These are phyloP conservation scores for Lepus oiostolus DNA, from an alignment of 2,797 vertebrate genomes.

Conservation along the genomic window DNA sequence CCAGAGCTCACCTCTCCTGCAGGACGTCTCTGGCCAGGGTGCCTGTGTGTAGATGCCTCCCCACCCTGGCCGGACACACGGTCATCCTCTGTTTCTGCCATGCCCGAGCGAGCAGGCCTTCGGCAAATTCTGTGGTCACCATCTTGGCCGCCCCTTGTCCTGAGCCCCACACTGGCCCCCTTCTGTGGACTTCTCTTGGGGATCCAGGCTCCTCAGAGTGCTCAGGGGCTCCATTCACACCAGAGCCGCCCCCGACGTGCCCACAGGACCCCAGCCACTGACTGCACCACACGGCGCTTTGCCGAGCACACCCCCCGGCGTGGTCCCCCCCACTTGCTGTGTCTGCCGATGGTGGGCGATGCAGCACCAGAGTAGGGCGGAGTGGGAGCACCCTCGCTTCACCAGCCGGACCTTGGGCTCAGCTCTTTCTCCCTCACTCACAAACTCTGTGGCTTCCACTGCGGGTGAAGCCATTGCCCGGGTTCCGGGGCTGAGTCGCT, in stretches of 20 bases:
- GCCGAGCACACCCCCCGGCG: not conserved
- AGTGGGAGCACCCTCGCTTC: no score
- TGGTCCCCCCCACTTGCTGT: not conserved
- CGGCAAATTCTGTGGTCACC: not conserved
- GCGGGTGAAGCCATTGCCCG: not conserved
- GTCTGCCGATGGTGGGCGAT: no score
- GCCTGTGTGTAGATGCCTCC: no score
- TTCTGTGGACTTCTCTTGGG: not conserved
- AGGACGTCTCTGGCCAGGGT: no score
- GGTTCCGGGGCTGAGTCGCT: not conserved
- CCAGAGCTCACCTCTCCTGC: no score
- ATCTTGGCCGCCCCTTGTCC: not conserved
- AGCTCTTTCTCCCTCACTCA: not conserved
- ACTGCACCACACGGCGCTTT: not conserved
- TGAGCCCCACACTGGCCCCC: not conserved
- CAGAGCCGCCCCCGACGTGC: not conserved
- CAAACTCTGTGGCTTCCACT: not conserved
- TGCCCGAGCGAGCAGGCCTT: no score
- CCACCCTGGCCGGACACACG: no score
- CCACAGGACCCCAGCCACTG: not conserved
- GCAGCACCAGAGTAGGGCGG: no score
- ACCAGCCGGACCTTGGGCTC: no score
- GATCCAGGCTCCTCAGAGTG: not conserved
- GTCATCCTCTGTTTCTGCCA: not conserved
- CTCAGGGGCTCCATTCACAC: not conserved